These are phyloP conservation scores for Podargus strigoides DNA, from an alignment of 2,797 vertebrate species.

Conservation along the genomic window DNA sequence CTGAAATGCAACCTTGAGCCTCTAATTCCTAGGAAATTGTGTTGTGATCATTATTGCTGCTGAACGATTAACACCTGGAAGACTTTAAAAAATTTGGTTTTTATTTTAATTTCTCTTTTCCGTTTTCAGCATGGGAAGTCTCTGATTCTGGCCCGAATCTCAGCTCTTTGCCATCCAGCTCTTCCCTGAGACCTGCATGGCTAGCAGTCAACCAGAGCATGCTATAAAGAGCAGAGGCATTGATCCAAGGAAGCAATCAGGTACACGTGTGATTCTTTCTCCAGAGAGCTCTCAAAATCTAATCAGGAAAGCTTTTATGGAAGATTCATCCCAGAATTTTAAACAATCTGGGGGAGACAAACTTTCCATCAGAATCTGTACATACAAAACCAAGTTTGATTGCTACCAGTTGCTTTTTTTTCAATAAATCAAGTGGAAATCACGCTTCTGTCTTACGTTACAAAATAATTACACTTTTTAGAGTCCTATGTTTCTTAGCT, in stretches of 20 bases:
- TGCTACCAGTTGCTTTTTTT: not conserved
- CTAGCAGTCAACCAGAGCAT: not conserved
- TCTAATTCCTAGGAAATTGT: conserved; percentile 57
- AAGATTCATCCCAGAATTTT: not conserved
- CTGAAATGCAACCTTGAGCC: conserved; percentile 25
- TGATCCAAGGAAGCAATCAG: not conserved
- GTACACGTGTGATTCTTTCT: not conserved
- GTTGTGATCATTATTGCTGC: conserved; percentile 27
- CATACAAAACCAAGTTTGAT: not conserved
- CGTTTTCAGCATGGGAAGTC: not conserved
- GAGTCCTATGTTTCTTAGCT: not conserved
- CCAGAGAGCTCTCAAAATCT: not conserved
- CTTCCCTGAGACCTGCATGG: not conserved
- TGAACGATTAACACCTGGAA: conserved; percentile 49
- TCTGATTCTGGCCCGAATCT: not conserved
- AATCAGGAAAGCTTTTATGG: not conserved
- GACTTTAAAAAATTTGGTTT: not conserved
- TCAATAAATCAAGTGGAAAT: not conserved
- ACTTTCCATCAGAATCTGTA: not conserved
- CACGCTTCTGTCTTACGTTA: not conserved
- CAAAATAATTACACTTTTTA: not conserved
- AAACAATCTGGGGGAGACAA: not conserved
- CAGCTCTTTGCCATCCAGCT: not conserved
- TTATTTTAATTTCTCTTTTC: conserved; percentile 18
- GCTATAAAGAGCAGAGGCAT: not conserved